These are phyloP conservation scores for Chironomus striatipennis DNA, from an alignment of 1,140 invertebrate species.

Conservation along the genomic window DNA sequence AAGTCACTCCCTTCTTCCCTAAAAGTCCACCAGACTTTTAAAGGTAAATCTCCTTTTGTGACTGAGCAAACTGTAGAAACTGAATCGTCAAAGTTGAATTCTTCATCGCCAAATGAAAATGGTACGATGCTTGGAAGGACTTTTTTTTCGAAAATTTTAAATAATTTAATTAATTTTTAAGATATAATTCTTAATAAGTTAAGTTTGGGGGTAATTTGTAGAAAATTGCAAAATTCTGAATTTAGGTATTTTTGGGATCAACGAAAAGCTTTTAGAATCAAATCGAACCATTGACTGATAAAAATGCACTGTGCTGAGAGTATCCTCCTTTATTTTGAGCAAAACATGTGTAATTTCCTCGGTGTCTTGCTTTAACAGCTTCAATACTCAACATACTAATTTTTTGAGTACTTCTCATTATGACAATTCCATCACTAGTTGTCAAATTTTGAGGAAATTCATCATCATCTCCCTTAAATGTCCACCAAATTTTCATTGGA, in stretches of 20 bases:
- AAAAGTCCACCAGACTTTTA: constrained; percentile 41
- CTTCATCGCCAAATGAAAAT: constrained; percentile 54
- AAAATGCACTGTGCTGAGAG: constrained; percentile 50
- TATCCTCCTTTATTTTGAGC: constrained; percentile 64
- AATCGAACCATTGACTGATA: constrained; percentile 62
- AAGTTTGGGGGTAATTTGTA: constrained; percentile 35
- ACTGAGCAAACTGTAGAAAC: constrained; percentile 68
- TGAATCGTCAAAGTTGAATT: constrained; percentile 65
- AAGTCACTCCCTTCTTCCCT: constrained; percentile 40
- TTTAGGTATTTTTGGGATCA: neutral
- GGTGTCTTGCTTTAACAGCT: constrained; percentile 56
- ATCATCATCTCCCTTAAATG: constrained; percentile 35
- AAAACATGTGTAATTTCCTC: constrained; percentile 74
- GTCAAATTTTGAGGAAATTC: constrained; percentile 28
- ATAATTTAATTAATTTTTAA: too few species aligned
- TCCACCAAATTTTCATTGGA: constrained; percentile 44
- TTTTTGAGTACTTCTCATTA: neutral
- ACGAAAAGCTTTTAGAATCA: neutral
- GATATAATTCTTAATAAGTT: constrained; percentile 18
- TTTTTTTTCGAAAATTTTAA: too few species aligned
- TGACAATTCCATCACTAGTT: neutral
- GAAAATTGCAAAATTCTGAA: constrained; percentile 5
- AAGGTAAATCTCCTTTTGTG: constrained; percentile 53
- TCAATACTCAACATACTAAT: constrained; percentile 61
- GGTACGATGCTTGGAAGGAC: constrained; percentile 63